A percentile compares a stretch with the other conserved stretches of the same genome.
phyloP scores from a whole-genome alignment of 2,797 vertebrate genomes.

The Thaleichthys pacificus region DNA sequence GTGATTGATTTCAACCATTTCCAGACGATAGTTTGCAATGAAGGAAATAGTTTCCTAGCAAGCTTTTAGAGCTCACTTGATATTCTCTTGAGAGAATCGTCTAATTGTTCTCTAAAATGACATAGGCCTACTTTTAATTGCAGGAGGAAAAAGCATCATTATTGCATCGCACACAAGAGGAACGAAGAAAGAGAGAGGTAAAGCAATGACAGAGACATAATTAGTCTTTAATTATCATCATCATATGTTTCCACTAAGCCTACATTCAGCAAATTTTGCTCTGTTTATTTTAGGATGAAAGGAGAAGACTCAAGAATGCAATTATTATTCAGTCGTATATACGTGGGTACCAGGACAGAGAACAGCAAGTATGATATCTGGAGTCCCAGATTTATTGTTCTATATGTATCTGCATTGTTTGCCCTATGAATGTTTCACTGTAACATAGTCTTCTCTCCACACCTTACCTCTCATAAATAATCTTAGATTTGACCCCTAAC shows the following conservation, averaged over 20 bases:
- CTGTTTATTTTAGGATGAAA: conserved; percentile 84
- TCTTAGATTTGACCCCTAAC: conserved; percentile 15
- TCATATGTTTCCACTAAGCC: neutral
- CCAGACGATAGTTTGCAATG: no score
- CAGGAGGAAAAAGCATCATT: conserved; percentile 98
- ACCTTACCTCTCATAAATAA: neutral
- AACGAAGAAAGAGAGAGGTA: conserved; percentile 96
- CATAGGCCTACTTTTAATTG: conserved; percentile 23
- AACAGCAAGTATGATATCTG: conserved; percentile 82
- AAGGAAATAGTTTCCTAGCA: neutral
- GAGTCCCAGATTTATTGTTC: neutral
- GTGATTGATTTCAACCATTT: no score
- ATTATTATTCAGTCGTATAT: conserved; percentile 97
- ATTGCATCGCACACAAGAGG: conserved; percentile 96
- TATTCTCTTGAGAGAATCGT: neutral
- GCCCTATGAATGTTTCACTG: neutral
- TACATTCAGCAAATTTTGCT: neutral
- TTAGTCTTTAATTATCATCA: neutral
- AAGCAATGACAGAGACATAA: no score
- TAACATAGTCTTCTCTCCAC: neutral
- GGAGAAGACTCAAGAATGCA: conserved; percentile 92
- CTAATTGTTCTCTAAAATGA: conserved; percentile 5
- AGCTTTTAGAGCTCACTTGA: neutral
- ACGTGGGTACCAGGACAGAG: conserved; percentile 91
- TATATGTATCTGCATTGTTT: neutral